Conservation (phyloP, 2,888 invertebrate genomes). For the Exocentrus adspersus region DNA sequence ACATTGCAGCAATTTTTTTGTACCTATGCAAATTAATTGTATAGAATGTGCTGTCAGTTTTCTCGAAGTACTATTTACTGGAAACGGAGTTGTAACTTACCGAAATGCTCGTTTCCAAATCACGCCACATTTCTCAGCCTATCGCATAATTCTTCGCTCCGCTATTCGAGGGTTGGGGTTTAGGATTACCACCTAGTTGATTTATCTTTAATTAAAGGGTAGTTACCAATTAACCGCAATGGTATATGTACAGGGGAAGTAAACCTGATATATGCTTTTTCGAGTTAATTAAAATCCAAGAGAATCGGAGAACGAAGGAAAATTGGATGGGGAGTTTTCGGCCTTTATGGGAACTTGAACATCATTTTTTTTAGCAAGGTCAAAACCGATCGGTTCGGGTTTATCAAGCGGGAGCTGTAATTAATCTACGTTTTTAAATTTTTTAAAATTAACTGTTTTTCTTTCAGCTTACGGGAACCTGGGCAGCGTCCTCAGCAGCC, state of each 20-base stretch:
- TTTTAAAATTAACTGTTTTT: too few relatives aligned
- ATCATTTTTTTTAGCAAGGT: too few relatives aligned
- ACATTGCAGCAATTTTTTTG: too few relatives aligned
- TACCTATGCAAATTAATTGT: neutral
- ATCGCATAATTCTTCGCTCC: neutral
- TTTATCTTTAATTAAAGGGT: slow-evolving; percentile 20
- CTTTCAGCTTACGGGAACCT: slow-evolving; percentile 93
- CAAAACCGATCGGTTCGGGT: too few relatives aligned
- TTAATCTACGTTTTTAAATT: too few relatives aligned
- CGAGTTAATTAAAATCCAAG: slow-evolving; percentile 15
- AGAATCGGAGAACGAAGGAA: neutral
- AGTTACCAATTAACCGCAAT: slow-evolving; percentile 14
- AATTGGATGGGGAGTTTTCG: neutral
- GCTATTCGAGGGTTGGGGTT: neutral
- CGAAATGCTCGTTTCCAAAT: neutral
- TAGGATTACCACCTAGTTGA: slow-evolving; percentile 14
- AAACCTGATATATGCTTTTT: slow-evolving; percentile 13
- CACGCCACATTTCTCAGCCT: neutral
- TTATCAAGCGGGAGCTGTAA: too few relatives aligned
- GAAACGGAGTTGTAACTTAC: too few relatives aligned
- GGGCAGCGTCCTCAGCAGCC: slow-evolving; percentile 92
- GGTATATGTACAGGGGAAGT: slow-evolving; percentile 1
- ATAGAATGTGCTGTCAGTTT: too few relatives aligned
- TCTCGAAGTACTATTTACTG: too few relatives aligned
- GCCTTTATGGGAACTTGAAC: neutral